phyloP scores from a whole-genome alignment of 2,797 vertebrate genomes.

The Pseudopleuronectes americanus region DNA sequence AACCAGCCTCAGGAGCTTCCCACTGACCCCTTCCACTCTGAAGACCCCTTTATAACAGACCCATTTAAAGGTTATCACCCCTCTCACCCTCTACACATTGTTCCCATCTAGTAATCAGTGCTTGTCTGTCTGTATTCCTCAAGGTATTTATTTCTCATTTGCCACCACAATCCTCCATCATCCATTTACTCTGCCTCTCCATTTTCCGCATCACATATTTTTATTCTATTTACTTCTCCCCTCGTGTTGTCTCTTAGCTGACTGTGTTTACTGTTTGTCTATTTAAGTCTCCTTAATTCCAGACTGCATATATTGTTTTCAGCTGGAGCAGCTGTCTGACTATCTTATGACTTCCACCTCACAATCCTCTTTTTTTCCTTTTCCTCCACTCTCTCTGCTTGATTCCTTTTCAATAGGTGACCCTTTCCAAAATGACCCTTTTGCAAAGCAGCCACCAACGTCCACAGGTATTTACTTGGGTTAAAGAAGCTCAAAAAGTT shows the following conservation, averaged over 20 bases:
- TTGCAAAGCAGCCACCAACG: slow-evolving; percentile 88
- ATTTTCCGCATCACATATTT: too few relatives aligned
- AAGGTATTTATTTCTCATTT: slow-evolving; percentile 4
- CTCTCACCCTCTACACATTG: slow-evolving; percentile 34
- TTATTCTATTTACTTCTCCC: neutral
- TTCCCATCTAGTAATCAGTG: neutral
- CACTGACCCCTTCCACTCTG: slow-evolving; percentile 93
- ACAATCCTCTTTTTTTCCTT: neutral
- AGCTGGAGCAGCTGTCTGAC: slow-evolving; percentile 40
- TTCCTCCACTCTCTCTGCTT: slow-evolving; percentile 27
- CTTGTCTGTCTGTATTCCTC: neutral
- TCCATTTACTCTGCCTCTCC: neutral
- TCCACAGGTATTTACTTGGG: slow-evolving; percentile 84
- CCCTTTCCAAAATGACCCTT: slow-evolving; percentile 95
- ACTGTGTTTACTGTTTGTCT: neutral
- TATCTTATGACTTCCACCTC: slow-evolving; percentile 23
- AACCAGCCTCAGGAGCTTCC: slow-evolving; percentile 88
- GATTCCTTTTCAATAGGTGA: slow-evolving; percentile 83
- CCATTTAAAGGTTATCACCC: slow-evolving; percentile 91
- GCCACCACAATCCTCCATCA: neutral
- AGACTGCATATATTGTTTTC: slow-evolving; percentile 27
- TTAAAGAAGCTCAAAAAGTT: neutral
- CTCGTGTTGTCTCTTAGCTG: neutral
- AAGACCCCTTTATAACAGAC: slow-evolving; percentile 96
- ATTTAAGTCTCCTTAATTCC: neutral